Percentiles rank a stretch among this genome's conserved stretches.
Evolutionary conservation across 2,888 invertebrate species (phyloP).

Genomic region (Selenia dentaria): DNA sequence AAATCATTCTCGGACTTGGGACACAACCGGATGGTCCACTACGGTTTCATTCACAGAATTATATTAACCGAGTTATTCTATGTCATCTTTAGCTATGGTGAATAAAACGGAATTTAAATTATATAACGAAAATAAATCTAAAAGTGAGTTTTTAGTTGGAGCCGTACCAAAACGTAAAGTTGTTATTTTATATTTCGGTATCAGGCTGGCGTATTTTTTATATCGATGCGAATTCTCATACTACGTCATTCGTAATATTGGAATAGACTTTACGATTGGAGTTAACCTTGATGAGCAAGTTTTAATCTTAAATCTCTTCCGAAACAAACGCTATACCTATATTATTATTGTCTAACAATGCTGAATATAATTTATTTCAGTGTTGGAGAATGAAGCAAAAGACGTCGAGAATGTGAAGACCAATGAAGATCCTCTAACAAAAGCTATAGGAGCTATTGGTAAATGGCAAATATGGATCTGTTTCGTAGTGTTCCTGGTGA

Average conservation of each 20-base stretch:
- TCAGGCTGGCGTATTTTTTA: conserved; percentile 6
- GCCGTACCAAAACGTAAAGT: conserved; percentile 20
- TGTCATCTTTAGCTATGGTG: conserved; percentile 17
- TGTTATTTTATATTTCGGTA: conserved; percentile 19
- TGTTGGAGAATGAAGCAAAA: conserved; percentile 67
- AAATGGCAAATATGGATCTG: conserved; percentile 91
- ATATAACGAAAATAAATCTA: conserved; percentile 28
- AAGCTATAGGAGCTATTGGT: conserved; percentile 89
- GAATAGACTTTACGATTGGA: neutral
- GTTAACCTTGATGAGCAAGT: neutral
- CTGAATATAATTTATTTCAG: conserved; percentile 48
- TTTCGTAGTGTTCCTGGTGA: conserved; percentile 87
- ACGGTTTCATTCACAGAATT: neutral
- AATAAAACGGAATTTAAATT: conserved; percentile 31
- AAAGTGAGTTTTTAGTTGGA: conserved; percentile 34
- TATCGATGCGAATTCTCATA: conserved; percentile 1
- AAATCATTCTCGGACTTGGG: conserved; percentile 18
- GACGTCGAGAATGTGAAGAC: conserved; percentile 54
- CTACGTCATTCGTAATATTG: neutral
- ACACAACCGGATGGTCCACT: conserved; percentile 15
- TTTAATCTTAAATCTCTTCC: neutral
- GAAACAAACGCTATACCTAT: no score
- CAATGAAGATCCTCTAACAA: conserved; percentile 86
- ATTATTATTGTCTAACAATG: no score
- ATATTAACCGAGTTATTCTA: neutral